These are phyloP conservation scores for Dinoponera quadriceps DNA, from an alignment of 1,140 invertebrate genomes.

Conservation along the genomic window DNA sequence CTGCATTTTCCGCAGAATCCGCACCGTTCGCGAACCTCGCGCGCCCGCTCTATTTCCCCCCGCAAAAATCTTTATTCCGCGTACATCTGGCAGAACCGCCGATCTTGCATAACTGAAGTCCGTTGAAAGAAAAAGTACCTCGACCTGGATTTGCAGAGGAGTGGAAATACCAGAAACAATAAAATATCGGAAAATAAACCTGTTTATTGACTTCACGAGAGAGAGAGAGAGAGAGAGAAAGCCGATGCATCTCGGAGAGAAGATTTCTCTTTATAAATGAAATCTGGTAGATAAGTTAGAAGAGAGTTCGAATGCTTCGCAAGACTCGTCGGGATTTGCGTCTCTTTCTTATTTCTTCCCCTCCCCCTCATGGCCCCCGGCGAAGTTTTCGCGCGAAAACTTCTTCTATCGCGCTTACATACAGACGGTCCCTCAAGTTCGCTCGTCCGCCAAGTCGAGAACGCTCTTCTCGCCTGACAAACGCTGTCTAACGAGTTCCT, in stretches of 20 bases:
- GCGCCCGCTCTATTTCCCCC: too few relatives aligned
- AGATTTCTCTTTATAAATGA: not conserved
- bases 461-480: conserved; percentile 31
- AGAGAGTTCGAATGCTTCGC: conserved; percentile 29
- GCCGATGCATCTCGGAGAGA: not conserved
- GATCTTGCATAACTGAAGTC: not conserved
- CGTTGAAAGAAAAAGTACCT: not conserved
- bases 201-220: not conserved
- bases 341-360: conserved; percentile 10
- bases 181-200: not conserved
- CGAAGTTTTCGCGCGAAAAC: conserved; percentile 40
- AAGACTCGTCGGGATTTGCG: conserved; percentile 19
- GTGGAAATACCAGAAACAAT: too few relatives aligned
- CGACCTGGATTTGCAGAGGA: not conserved
- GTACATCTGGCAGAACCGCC: not conserved
- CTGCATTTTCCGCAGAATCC: not conserved
- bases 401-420: conserved; percentile 24
- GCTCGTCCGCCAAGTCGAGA: conserved; percentile 19
- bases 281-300: conserved; percentile 17
- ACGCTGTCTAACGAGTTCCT: conserved; percentile 51
- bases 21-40: not conserved
- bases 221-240: too few relatives aligned
- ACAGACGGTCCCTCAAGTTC: conserved; percentile 24
- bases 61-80: not conserved
- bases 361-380: not conserved